Conservation (phyloP, 2,888 invertebrate genomes). For the Eledone cirrhosa region DNA sequence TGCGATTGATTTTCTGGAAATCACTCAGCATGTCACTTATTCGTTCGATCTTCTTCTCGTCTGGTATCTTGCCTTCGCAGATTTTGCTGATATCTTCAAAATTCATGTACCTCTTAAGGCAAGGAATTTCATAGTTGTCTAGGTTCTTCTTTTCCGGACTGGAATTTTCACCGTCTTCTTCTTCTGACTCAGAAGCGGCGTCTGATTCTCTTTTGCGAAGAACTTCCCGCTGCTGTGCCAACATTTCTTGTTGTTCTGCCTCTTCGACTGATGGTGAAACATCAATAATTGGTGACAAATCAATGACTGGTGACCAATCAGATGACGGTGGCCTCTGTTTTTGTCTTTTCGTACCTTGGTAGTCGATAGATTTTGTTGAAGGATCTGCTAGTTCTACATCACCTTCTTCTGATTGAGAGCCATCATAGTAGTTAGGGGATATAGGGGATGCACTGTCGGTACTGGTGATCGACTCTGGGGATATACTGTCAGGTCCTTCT, state of each 20-base stretch:
- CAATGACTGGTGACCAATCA: slow-evolving; percentile 68
- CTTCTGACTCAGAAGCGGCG: slow-evolving; percentile 35
- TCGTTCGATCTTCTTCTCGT: neutral
- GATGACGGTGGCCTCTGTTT: slow-evolving; percentile 61
- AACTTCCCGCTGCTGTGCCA: slow-evolving; percentile 59
- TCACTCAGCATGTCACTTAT: slow-evolving; percentile 23
- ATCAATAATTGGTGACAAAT: slow-evolving; percentile 68
- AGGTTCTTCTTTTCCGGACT: slow-evolving; percentile 38
- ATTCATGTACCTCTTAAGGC: slow-evolving; percentile 56
- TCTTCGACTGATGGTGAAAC: slow-evolving; percentile 68
- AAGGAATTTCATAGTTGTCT: slow-evolving; percentile 39
- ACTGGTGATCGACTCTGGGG: slow-evolving; percentile 50
- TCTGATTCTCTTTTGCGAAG: slow-evolving; percentile 48
- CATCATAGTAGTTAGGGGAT: slow-evolving; percentile 58
- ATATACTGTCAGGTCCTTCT: slow-evolving; percentile 39
- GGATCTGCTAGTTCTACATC: slow-evolving; percentile 62
- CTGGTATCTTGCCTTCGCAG: slow-evolving; percentile 35
- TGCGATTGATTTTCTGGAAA: slow-evolving; percentile 12
- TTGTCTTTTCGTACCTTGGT: slow-evolving; percentile 62
- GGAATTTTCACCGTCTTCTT: slow-evolving; percentile 33
- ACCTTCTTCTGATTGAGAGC: slow-evolving; percentile 45
- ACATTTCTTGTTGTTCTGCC: slow-evolving; percentile 65
- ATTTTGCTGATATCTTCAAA: slow-evolving; percentile 61
- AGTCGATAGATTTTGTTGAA: slow-evolving; percentile 61
- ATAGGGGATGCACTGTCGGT: slow-evolving; percentile 50